Conservation (phyloP, 2,888 invertebrate species). For the Ditylenchus weischeri region DNA sequence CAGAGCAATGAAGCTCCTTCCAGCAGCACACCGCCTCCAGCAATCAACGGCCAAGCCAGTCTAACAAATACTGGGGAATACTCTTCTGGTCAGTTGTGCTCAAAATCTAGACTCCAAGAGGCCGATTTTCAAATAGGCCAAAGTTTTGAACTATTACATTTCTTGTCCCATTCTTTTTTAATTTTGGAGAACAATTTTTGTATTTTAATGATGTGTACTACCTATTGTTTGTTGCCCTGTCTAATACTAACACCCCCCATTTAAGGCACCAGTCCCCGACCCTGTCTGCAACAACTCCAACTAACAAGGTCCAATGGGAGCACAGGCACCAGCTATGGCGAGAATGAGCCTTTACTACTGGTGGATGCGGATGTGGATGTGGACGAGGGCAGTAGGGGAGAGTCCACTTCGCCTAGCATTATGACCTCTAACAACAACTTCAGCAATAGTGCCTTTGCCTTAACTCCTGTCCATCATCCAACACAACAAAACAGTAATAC, state of each 20-base stretch:
- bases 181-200: too few species aligned
- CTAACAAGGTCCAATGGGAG: conserved; percentile 2
- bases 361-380: conserved; percentile 27
- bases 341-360: conserved; percentile 32
- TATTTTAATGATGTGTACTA: too few species aligned
- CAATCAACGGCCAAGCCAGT: too few species aligned
- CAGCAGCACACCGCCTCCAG: too few species aligned
- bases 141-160: too few species aligned
- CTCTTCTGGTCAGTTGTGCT: too few species aligned
- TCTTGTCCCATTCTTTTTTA: too few species aligned
- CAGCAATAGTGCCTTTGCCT: conserved; percentile 9
- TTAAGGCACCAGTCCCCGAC: not conserved
- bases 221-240: too few species aligned
- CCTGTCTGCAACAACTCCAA: conserved; percentile 13
- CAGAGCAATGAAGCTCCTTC: conserved; percentile 3
- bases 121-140: too few species aligned
- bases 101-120: too few species aligned
- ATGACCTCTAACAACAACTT: not conserved
- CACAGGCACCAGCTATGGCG: conserved; percentile 27
- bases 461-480: not conserved
- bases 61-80: too few species aligned
- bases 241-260: too few species aligned
- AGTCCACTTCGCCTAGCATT: not conserved
- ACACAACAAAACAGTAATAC: not conserved
- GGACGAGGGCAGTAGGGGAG: not conserved